A percentile compares a stretch with the other conserved stretches of the same genome.
phyloP scores from a whole-genome alignment of 2,888 invertebrate genomes.

The Aethes cnicana region DNA sequence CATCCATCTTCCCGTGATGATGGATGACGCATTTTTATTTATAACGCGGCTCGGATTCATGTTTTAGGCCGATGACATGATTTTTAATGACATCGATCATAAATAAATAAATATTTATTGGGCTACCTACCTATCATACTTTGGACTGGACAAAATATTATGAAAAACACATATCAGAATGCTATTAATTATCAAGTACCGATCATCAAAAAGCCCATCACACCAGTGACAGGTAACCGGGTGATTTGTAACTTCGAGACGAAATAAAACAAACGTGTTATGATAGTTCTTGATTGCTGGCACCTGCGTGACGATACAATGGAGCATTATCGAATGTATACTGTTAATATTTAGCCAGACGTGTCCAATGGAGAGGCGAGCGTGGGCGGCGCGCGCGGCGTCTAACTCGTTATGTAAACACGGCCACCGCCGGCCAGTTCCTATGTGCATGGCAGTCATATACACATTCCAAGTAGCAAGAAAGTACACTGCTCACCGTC shows the following conservation, averaged over 20 bases:
- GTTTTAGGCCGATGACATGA: no score
- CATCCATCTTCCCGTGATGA: conserved; percentile 56
- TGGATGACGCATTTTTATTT: conserved; percentile 51
- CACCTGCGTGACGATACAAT: conserved; percentile 63
- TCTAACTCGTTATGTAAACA: conserved; percentile 79
- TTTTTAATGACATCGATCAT: no score
- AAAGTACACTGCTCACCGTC: conserved; percentile 47
- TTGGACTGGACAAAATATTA: background rate
- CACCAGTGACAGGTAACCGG: conserved; percentile 23
- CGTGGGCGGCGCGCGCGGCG: conserved; percentile 61
- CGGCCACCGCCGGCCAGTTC: conserved; percentile 57
- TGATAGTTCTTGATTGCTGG: conserved; percentile 42
- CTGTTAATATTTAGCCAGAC: conserved; percentile 59
- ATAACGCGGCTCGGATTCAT: background rate
- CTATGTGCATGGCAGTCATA: conserved; percentile 53
- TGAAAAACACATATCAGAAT: background rate
- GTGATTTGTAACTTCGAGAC: conserved; percentile 19
- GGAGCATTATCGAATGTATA: conserved; percentile 63
- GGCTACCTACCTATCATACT: no score
- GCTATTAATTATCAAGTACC: conserved; percentile 20
- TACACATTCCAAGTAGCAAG: conserved; percentile 61
- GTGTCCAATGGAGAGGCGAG: conserved; percentile 52
- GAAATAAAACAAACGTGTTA: conserved; percentile 31
- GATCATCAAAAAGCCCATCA: conserved; percentile 7
- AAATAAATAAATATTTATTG: no score